Evolutionary conservation across 2,113 vertebrate genomes (phyloP), one percentile per base, ranked within the genome.

Genomic region (Hippotragus niger): DNA sequence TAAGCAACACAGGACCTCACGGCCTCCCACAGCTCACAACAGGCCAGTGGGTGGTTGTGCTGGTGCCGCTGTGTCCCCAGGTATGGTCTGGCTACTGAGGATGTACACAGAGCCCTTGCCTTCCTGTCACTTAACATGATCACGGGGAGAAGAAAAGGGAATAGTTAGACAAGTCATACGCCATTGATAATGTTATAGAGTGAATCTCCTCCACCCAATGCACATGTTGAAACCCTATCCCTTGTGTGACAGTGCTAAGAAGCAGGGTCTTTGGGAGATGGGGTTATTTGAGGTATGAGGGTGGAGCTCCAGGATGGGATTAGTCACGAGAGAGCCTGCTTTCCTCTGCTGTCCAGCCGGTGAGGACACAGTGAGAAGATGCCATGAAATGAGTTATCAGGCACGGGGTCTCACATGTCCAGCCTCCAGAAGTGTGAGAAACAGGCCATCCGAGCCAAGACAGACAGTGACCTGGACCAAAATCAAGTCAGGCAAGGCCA

Each of bases 41-140:
- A 31, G 52, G 23, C n/a, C 7, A 29, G 43, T 7, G 13, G 86
- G 52, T 40, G 40, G 55, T 33, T 36, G 36, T 36, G 19, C 43
- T 2, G 13, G 27, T 50, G 16, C n/a, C 1, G 3, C 2, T 0
- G 1, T 60, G 27, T 10, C 43, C 45, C 58, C 53, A 43, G 62
- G 33, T 5, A 1, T 21, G 6, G 40, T 27, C 33, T 29, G 36
- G 53, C 33, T 55, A 11, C 78, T 2, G 29, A 36, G 57, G 62
- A 84, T 4, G 3, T 17, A 47, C 43, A 50, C 71, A 31, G 76
- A 60, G 52, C 14, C 17, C 43, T 52, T 17, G 40, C 33, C 13
- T n/a, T 43, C 43, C 27, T n/a, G 43, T 5, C 31, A 45, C 43
- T 60, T n/a, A 71, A 52, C 2, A 8, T 23, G 43, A 80, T 90